Evolutionary conservation across 2,888 invertebrate species (phyloP), one percentile per base, ranked within the genome.

Genomic region (Neuroscelio doddi): DNA sequence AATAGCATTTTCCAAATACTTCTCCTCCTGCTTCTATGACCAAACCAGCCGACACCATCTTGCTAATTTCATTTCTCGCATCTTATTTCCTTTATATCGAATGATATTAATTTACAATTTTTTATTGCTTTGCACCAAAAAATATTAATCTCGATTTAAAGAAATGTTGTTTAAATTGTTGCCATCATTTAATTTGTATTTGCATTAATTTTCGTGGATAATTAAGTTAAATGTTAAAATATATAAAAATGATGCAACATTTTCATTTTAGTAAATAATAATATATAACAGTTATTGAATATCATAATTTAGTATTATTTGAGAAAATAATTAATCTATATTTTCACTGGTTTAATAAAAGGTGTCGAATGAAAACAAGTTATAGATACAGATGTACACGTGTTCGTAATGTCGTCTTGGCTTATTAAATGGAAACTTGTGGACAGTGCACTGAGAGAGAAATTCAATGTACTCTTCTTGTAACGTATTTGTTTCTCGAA

Each of bases 401-500:
- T 55, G 67, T 67, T 51, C 36, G 53, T 59, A 59, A 57, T 53
- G 56, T 59, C 46, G 46, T 44, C 42, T 49, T 65, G 56, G 64
- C 51, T 67, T 63, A 62, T 67, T 67, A 51, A 63, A 67, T 26
- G 36, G 63, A 63, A 55, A 59, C 50, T 41, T 42, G 49, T 53
- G 61, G 55, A 64, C 64, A 68, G 51, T 34, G 53, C 50, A 29
- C 49, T 44, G 46, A 55, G 66, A 57, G 50, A 64, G 66, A 70
- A 65, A 67, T 52, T 55, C 66, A 64, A 68, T 53, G 66, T 67
- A 66, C 53, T 30, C 58, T 64, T 58, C 70, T 73, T 72, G 78
- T 75, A 77, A 74, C 74, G 71, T 77, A 77, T 78, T 77, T 74
- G 76, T 79, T 75, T 68, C 72, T 74, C 68, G 72, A 74, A 74